phyloP scores from a whole-genome alignment of 2,113 vertebrate genomes.

The Mesitornis unicolor region DNA sequence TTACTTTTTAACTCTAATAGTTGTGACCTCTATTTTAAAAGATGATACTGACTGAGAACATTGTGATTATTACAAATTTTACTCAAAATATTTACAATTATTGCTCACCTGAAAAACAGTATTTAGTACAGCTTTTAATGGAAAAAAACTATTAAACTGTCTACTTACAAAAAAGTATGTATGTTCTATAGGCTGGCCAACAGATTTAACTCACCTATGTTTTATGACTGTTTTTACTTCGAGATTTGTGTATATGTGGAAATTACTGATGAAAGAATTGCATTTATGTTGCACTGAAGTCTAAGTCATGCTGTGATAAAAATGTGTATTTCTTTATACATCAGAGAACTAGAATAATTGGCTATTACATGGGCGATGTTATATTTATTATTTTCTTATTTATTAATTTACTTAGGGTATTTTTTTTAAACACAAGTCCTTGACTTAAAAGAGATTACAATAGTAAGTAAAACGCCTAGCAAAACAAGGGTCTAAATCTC shows the following conservation, averaged over 20 bases:
- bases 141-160: neutral
- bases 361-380: neutral
- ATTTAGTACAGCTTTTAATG: neutral
- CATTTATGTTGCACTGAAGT: neutral
- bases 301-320: conserved; percentile 43
- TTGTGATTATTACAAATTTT: neutral
- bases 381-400: conserved; percentile 15
- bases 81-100: neutral
- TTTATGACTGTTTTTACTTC: conserved; percentile 9
- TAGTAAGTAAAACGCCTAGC: neutral
- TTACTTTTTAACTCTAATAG: neutral
- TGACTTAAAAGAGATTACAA: neutral
- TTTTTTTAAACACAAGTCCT: neutral
- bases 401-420: conserved; percentile 36
- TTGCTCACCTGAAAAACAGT: neutral
- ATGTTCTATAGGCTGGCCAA: neutral
- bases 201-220: neutral
- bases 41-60: neutral
- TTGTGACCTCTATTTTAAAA: neutral
- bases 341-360: conserved; percentile 51
- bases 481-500: neutral
- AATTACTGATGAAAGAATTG: conserved; percentile 44
- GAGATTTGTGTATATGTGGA: neutral
- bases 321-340: conserved; percentile 28
- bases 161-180: neutral